phyloP scores from a whole-genome alignment of 1,140 invertebrate genomes.

The Phymastichus coffea region DNA sequence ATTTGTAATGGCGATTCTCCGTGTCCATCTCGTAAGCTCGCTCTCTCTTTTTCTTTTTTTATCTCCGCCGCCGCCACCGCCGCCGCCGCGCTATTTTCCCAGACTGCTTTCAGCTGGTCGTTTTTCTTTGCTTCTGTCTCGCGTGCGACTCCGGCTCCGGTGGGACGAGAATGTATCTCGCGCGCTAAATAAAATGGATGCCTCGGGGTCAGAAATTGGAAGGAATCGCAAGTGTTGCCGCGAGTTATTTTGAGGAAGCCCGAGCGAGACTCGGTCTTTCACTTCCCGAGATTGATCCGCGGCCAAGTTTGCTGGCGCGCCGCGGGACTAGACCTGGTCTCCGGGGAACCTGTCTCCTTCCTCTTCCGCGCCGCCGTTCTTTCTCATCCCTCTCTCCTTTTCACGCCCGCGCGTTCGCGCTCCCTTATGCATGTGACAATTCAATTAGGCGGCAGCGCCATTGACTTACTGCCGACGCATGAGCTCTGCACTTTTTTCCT shows the following conservation, averaged over 20 bases:
- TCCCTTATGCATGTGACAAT: conserved; percentile 1
- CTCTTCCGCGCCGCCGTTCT: not conserved
- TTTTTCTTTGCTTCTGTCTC: not conserved
- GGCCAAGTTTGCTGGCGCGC: not conserved
- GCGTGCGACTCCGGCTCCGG: conserved; percentile 15
- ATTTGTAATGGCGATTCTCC: conserved; percentile 61
- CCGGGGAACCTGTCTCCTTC: not conserved
- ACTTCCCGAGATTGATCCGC: conserved; percentile 14
- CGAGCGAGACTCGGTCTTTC: conserved; percentile 21
- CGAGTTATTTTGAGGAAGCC: conserved; percentile 28
- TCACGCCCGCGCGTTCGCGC: not conserved
- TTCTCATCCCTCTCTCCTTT: conserved; percentile 8
- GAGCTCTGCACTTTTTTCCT: not conserved
- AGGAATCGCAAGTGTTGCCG: conserved; percentile 45
- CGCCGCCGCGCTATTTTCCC: conserved; percentile 15
- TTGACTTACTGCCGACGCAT: not conserved
- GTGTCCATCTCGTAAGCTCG: conserved; percentile 47
- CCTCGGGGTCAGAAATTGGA: conserved; percentile 50
- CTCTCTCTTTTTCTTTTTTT: conserved; percentile 1
- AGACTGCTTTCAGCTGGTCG: conserved; percentile 11
- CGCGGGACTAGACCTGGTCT: not conserved
- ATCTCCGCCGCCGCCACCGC: conserved; percentile 22
- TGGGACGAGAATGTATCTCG: no score
- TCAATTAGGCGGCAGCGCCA: not conserved
- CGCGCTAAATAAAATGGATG: conserved; percentile 59